A percentile compares a stretch with the other conserved stretches of the same genome.
phyloP scores from a whole-genome alignment of 1,140 invertebrate species.

The Mya arenaria region DNA sequence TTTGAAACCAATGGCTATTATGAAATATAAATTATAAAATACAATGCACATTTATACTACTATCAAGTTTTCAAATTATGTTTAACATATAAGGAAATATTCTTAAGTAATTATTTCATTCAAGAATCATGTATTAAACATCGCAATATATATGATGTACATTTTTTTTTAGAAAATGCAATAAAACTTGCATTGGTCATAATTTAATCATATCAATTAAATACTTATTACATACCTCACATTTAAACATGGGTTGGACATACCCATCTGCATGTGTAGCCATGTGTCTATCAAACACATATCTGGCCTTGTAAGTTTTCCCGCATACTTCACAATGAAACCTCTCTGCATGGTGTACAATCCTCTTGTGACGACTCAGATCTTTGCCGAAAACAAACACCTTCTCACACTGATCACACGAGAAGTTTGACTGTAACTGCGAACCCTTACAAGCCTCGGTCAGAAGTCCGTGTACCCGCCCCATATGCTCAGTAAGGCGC shows the following conservation, averaged over 20 bases:
- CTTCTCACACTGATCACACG: slow-evolving; percentile 67
- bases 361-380: slow-evolving; percentile 63
- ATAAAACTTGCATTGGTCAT: too few species aligned
- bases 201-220: too few species aligned
- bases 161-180: too few species aligned
- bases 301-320: slow-evolving; percentile 65
- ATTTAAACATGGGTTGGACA: slow-evolving; percentile 64
- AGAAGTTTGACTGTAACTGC: slow-evolving; percentile 55
- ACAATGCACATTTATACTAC: too few species aligned
- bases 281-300: slow-evolving; percentile 62
- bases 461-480: slow-evolving; percentile 34
- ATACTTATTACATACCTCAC: slow-evolving; percentile 72
- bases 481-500: slow-evolving; percentile 37
- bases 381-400: slow-evolving; percentile 70
- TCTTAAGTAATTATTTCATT: too few species aligned
- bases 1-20: too few species aligned
- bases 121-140: too few species aligned
- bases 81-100: too few species aligned
- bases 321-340: slow-evolving; percentile 67
- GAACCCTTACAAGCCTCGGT: slow-evolving; percentile 16
- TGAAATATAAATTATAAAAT: too few species aligned
- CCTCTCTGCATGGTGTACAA: slow-evolving; percentile 57
- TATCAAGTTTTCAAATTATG: too few species aligned
- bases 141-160: too few species aligned
- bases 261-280: slow-evolving; percentile 65